Base-by-base conservation (phyloP, 2,888 invertebrate genomes). In the Drosophila neoperkinsi region DNA sequence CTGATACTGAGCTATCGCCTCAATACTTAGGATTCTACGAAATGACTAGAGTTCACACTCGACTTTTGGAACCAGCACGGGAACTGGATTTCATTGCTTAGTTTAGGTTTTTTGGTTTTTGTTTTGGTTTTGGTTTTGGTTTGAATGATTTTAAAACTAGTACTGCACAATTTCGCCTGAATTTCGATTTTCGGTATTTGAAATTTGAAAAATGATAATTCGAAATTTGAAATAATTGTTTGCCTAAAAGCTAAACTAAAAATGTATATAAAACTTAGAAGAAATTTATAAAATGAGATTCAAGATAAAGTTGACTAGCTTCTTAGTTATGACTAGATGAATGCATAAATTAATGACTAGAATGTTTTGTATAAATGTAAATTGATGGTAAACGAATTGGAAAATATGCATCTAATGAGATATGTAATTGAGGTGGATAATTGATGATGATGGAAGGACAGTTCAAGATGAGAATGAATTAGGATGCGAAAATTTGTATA, bases 1-100 rank as follows among this genome's bases (percentile, higher is more conserved):
- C 41, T 52, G 51, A 31, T 50, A 53, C 41, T 70, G 61, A 74
- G 66, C 66, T 78, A 67, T 71, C 46, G 65, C 61, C 68, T 50
- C 73, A 30, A 49, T 69, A 80, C 88, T 88, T 90, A 89, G 56
- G 41, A 51, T 73, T 36, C 81, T 79, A 84, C 30, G 58, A 77
- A 82, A 91, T 91, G 92, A 92, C 92, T 92, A 92, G 92, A 92
- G 92, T 79, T 92, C 77, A 92, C 92, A 92, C 92, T 92, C 92
- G 83, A 87, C 82, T 90, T 83, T 79, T 61, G 56, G 56, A 34
- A 74, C 74, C 86, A 86, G 83, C 63, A 56, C 66, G 59, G 71
- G 55, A 57, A 69, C 82, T 81, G 87, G 79, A 59, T 52, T 73
- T 57, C 43, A 66, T 77, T 70, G 68, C 71, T 68, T 88, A 84